A percentile compares a stretch with the other conserved stretches of the same genome.
Evolutionary conservation across 2,113 vertebrate genomes (phyloP).

Genomic region (Gobius niger): DNA sequence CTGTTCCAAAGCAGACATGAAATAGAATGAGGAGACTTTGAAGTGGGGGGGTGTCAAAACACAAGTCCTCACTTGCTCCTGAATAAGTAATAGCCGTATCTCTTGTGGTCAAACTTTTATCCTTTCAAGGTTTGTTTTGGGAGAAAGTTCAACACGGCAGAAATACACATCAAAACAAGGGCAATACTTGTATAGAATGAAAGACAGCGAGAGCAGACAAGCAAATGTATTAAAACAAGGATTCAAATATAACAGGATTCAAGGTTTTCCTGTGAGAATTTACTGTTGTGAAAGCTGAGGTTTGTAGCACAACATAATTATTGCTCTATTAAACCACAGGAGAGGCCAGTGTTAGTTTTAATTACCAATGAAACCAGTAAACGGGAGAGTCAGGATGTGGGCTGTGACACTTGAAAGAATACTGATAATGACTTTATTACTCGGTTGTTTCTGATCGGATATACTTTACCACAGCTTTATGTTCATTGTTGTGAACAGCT

Average conservation of each 20-base stretch:
- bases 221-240: background rate
- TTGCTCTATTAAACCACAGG: background rate
- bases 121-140: slow-evolving; percentile 54
- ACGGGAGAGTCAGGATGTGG: too few relatives aligned
- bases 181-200: background rate
- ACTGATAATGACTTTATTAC: too few relatives aligned
- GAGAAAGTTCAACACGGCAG: slow-evolving; percentile 30
- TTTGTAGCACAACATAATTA: background rate
- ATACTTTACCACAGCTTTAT: too few relatives aligned
- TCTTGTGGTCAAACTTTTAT: slow-evolving; percentile 55
- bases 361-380: too few relatives aligned
- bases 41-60: slow-evolving; percentile 69
- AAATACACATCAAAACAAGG: background rate
- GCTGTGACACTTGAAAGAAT: too few relatives aligned
- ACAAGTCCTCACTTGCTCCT: slow-evolving; percentile 51
- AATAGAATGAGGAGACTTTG: slow-evolving; percentile 70
- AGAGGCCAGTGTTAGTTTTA: background rate
- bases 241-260: background rate
- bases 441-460: too few relatives aligned
- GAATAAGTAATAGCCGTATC: slow-evolving; percentile 64
- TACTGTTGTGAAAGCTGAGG: background rate
- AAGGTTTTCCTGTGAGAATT: background rate
- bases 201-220: background rate
- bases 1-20: slow-evolving; percentile 63
- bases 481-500: too few relatives aligned